phyloP scores from a whole-genome alignment of 2,113 vertebrate genomes.

The Nesoenas mayeri region DNA sequence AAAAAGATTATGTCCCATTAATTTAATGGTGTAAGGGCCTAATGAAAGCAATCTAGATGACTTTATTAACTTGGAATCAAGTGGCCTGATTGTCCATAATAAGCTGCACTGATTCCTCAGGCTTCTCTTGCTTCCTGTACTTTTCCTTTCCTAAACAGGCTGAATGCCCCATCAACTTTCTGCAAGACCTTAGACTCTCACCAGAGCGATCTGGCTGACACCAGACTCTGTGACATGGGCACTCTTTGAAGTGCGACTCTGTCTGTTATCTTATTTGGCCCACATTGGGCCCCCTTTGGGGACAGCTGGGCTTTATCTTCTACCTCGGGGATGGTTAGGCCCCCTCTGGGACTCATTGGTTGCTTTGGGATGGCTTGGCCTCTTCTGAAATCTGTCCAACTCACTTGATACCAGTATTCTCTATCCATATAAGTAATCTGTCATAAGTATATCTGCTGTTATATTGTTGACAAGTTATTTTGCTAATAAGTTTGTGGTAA shows the following conservation, averaged over 20 bases:
- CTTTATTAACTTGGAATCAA: not conserved
- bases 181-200: too few species aligned
- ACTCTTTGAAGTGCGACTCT: too few species aligned
- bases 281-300: too few species aligned
- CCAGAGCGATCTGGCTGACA: too few species aligned
- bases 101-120: not conserved
- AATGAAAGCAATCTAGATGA: not conserved
- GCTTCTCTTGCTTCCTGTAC: not conserved
- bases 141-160: too few species aligned
- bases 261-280: too few species aligned
- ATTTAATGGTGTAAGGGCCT: rapidly evolving
- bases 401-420: rapidly evolving
- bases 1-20: not conserved
- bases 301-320: too few species aligned
- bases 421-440: not conserved
- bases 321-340: too few species aligned
- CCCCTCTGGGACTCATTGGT: too few species aligned
- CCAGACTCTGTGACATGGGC: too few species aligned
- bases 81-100: not conserved
- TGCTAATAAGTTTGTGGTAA: not conserved
- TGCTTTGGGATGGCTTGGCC: too few species aligned
- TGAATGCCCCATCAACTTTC: too few species aligned
- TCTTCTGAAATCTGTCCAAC: not conserved
- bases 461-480: not conserved
- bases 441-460: not conserved